Conservation (phyloP, 2,113 vertebrate species). For the Perca fluviatilis region DNA sequence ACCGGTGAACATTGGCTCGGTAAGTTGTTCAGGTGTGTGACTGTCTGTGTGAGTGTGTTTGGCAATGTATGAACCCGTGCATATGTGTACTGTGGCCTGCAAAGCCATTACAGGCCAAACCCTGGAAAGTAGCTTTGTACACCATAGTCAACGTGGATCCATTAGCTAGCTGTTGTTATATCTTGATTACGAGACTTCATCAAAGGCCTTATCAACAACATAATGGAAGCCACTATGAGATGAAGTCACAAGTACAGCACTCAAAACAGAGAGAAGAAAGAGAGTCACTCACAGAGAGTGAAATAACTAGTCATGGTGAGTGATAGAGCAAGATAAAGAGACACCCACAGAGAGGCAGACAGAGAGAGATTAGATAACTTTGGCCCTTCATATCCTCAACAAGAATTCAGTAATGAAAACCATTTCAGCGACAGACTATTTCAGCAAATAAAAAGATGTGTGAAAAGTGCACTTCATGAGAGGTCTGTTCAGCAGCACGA, state of each 20-base stretch:
- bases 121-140: not conserved
- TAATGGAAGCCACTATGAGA: not conserved
- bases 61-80: not conserved
- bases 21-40: constrained; percentile 73
- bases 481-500: constrained; percentile 17
- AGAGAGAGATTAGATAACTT: constrained; percentile 10
- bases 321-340: constrained; percentile 34
- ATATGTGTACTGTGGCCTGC: not conserved
- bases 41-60: constrained; percentile 13
- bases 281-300: not conserved
- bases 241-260: constrained; percentile 13
- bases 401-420: constrained; percentile 20
- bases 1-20: constrained; percentile 98
- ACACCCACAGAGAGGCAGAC: not conserved
- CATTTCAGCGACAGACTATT: not conserved
- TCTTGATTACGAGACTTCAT: not conserved
- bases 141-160: not conserved
- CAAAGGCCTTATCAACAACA: not conserved
- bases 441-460: constrained; percentile 11
- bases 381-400: constrained; percentile 19
- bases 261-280: not conserved
- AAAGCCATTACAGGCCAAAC: not conserved
- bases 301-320: not conserved
- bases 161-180: not conserved
- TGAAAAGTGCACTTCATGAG: not conserved